Base-by-base conservation (phyloP, 2,797 vertebrate species). In the Macropodus opercularis region DNA sequence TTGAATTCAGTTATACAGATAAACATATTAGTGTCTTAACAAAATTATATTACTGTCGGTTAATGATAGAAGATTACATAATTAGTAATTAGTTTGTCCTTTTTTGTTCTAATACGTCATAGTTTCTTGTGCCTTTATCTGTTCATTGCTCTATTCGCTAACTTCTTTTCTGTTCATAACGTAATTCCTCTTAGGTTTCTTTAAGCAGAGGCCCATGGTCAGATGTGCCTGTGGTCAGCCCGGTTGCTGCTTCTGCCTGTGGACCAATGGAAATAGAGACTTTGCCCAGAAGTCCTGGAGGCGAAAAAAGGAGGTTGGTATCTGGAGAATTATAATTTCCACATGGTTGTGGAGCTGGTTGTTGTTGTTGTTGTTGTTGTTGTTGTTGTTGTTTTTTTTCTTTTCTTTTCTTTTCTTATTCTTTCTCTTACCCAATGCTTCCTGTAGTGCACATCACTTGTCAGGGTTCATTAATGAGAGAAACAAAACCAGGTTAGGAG, bases 251-350 rank as follows among this genome's bases (percentile, higher is more conserved):
- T 39, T 80, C 93, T 65, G 90, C 87, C 8, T 91, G 94, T 26
- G 81, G 90, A 65, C 89, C 94, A 0, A 87, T 96, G 79, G 94
- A 97, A 83, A 94, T 95, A 41, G 94, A 95, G 79, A 92, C 94
- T 75, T 89, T 96, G 50, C 94, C 94, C 46, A 89, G 91, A 61
- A 96, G 92, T 82, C 94, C 95, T 1, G 94, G 93, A 65, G 85
- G 80, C 17, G 94, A 95, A 75, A 96, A 93, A 77, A 94, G 94
- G 85, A 95, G 96, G 96, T 98, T 83, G 35, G 93, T 81, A 15
- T 43, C 39, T n/a, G 5, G 4, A 11, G 21, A 5, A 34, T 44
- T 31, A 19, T 1, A 14, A 0, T 32, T 22, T 46, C 43, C 5
- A 2, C 4, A 6, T 35, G 1, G 1, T 54, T 56, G 13, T 32